Percentiles rank a stretch among this genome's conserved stretches.
phyloP scores from a whole-genome alignment of 2,113 vertebrate genomes.

The Pedionomus torquatus region DNA sequence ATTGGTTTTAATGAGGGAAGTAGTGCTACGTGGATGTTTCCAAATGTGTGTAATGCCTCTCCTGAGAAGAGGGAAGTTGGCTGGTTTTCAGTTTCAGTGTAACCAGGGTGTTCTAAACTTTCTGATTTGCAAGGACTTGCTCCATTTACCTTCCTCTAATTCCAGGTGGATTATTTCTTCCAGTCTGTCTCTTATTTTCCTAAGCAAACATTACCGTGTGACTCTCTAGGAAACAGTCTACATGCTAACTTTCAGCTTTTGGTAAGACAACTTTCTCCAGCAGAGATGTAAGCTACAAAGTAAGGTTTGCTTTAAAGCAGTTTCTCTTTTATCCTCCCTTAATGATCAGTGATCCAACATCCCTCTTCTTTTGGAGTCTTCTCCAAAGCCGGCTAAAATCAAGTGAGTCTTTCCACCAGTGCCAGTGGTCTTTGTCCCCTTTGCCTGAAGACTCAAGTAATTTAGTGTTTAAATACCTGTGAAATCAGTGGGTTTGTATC shows the following conservation, averaged over 20 bases:
- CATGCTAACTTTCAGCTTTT: neutral
- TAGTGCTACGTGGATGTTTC: neutral
- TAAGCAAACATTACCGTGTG: neutral
- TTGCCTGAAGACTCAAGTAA: neutral
- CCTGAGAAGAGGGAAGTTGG: neutral
- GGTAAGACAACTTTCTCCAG: neutral
- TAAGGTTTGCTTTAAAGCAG: neutral
- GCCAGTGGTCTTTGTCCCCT: neutral
- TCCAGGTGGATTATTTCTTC: neutral
- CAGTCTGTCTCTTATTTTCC: neutral
- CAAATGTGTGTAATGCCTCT: rapidly evolving
- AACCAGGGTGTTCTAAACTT: neutral
- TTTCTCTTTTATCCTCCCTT: neutral
- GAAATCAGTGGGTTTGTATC: neutral
- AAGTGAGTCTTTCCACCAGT: neutral
- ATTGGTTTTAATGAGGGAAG: neutral
- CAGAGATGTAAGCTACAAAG: neutral
- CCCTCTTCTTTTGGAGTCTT: neutral
- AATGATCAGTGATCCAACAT: neutral
- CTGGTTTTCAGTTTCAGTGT: neutral
- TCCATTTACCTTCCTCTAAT: neutral
- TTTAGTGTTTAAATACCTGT: neutral
- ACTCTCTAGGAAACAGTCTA: neutral
- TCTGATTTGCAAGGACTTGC: neutral
- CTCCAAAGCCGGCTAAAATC: neutral